These are phyloP conservation scores for Meteorus sp. DNA, from an alignment of 1,140 invertebrate species.

Conservation along the genomic window DNA sequence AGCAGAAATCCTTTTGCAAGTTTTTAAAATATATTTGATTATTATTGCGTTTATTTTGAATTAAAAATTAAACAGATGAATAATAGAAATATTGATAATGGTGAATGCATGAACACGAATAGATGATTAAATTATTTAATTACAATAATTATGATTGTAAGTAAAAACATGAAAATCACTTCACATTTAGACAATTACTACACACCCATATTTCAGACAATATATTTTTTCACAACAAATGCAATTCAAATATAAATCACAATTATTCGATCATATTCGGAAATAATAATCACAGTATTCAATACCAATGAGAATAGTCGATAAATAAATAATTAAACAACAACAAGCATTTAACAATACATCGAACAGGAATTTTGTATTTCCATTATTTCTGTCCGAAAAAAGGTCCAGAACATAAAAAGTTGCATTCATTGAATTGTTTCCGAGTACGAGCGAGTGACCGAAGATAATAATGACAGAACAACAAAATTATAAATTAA, in stretches of 20 bases:
- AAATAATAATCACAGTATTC: neutral
- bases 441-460: neutral
- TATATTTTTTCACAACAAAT: constrained; percentile 25
- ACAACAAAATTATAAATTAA: neutral
- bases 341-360: no score
- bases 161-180: constrained; percentile 5
- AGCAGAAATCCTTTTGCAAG: constrained; percentile 4
- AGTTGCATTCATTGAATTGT: neutral
- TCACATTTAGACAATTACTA: neutral
- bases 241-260: neutral
- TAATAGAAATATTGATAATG: neutral
- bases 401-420: neutral
- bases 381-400: neutral
- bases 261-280: neutral
- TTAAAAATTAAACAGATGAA: neutral
- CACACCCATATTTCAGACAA: constrained; percentile 11
- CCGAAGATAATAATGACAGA: neutral
- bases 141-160: neutral
- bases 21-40: neutral
- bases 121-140: neutral
- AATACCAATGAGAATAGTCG: no score
- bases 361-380: no score
- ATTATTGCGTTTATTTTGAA: neutral
- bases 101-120: neutral
- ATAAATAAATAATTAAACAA: no score